These are phyloP conservation scores for Mesitornis unicolor DNA, from an alignment of 2,113 vertebrate species.

Conservation along the genomic window DNA sequence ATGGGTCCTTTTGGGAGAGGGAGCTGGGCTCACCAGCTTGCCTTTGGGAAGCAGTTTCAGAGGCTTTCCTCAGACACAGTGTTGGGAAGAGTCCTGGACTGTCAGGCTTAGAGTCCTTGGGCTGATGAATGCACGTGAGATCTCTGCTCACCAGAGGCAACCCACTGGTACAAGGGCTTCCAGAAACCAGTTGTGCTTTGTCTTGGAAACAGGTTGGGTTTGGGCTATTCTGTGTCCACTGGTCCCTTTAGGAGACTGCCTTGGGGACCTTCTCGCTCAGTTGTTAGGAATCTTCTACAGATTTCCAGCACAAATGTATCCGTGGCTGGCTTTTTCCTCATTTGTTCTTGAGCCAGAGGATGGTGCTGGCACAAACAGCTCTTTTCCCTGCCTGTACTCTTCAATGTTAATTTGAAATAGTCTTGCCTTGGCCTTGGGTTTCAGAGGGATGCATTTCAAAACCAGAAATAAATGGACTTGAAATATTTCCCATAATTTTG, in stretches of 20 bases:
- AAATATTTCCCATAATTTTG: conserved; percentile 29
- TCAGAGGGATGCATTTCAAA: conserved; percentile 50
- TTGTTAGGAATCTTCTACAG: not conserved
- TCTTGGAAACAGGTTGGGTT: not conserved
- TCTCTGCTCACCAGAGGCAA: not conserved
- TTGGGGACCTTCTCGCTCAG: not conserved
- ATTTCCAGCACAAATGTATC: not conserved
- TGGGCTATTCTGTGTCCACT: not conserved
- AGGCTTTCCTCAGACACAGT: not conserved
- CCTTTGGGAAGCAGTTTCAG: not conserved
- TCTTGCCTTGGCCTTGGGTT: conserved; percentile 28
- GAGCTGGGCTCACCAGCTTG: not conserved
- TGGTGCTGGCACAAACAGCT: conserved; percentile 45
- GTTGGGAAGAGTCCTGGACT: not conserved
- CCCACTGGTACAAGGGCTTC: not conserved
- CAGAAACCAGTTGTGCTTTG: not conserved
- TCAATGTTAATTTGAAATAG: conserved; percentile 3
- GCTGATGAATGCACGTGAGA: not conserved
- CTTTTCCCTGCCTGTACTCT: conserved; percentile 20
- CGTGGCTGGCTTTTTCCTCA: not conserved
- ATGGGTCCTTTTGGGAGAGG: not conserved
- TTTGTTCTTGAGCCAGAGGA: conserved; percentile 26
- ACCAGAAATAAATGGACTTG: conserved; percentile 39
- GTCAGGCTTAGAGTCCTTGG: not conserved
- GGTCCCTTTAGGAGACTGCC: not conserved